Conservation (phyloP, 2,113 vertebrate species). For the Nothocercus julius region DNA sequence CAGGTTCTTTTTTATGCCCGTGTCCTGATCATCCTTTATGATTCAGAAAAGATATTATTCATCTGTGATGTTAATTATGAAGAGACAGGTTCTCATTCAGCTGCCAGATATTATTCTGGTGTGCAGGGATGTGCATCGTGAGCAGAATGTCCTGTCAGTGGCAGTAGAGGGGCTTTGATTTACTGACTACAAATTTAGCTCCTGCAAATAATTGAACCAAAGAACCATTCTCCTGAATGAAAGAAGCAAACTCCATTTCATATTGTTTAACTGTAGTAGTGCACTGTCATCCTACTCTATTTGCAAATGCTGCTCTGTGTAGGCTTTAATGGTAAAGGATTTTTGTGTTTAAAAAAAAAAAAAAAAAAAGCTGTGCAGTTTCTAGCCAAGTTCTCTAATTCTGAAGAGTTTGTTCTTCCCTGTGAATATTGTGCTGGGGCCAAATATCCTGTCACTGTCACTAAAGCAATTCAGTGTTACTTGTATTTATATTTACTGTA, state of each 20-base stretch:
- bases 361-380: not conserved
- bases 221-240: not conserved
- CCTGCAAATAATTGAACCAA: constrained; percentile 9
- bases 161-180: constrained; percentile 16
- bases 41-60: constrained; percentile 22
- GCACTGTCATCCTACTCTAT: not conserved
- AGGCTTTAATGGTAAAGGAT: not conserved
- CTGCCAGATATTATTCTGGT: not conserved
- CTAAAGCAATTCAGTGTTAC: not conserved
- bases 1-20: constrained; percentile 1
- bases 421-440: not conserved
- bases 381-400: not conserved
- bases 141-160: not conserved
- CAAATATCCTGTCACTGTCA: not conserved
- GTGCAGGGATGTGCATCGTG: not conserved
- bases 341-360: not conserved
- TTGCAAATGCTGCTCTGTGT: not conserved
- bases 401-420: not conserved
- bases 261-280: not conserved
- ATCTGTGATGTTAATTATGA: constrained; percentile 1
- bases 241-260: not conserved
- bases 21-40: constrained; percentile 12
- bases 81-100: constrained; percentile 2
- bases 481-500: not conserved
- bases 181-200: not conserved